Evolutionary conservation across 92 coral and sea anemone species (phyloP).

Genomic region (Nematostella vectensis): DNA sequence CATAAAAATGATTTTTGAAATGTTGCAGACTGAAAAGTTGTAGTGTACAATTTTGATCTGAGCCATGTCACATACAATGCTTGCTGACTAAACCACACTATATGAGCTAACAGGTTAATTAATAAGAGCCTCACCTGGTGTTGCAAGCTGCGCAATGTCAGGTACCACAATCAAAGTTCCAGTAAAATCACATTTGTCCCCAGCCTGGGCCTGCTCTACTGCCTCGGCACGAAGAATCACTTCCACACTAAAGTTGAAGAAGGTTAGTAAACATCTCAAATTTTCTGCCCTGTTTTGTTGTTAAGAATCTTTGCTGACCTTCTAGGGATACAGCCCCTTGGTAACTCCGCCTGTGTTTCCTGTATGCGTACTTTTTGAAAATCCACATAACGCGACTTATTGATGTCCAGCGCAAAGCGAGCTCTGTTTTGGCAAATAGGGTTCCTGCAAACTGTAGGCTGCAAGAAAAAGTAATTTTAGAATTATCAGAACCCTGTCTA

Average conservation of each 20-base stretch:
- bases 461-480: constrained; percentile 8
- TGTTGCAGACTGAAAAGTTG: too few relatives aligned
- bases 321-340: constrained; percentile 95
- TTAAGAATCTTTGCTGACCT: constrained; percentile 43
- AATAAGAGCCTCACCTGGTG: constrained; percentile 97
- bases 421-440: constrained; percentile 97
- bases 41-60: too few relatives aligned
- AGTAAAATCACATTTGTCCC: constrained; percentile 97
- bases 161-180: constrained; percentile 96
- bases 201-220: constrained; percentile 99
- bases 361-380: constrained; percentile 97
- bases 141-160: constrained; percentile 86
- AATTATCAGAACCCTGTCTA: not conserved
- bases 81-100: too few relatives aligned
- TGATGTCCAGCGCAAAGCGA: constrained; percentile 88
- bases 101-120: too few relatives aligned
- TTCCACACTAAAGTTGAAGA: constrained; percentile 79
- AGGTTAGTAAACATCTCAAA: not conserved
- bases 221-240: constrained; percentile 91
- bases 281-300: not conserved
- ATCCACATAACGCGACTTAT: constrained; percentile 92
- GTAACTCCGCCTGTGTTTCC: constrained; percentile 96
- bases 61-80: too few relatives aligned
- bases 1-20: too few relatives aligned
- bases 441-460: constrained; percentile 97